Percentiles rank a stretch among this genome's conserved stretches.
Evolutionary conservation across 2,797 vertebrate genomes (phyloP).

Genomic region (Psittacula derbiana): DNA sequence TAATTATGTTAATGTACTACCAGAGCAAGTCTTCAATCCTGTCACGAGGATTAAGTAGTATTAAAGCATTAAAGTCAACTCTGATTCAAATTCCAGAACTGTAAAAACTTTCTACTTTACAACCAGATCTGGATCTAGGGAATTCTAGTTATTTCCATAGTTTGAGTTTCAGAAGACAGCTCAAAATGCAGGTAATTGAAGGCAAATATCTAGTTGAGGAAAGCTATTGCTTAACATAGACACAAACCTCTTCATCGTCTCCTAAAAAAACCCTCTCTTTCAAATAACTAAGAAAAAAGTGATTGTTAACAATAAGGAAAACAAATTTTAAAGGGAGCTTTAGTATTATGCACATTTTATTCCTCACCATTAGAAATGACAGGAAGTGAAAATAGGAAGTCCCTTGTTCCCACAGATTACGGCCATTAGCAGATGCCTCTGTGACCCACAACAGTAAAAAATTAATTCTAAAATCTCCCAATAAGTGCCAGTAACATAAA

Average conservation of each 20-base stretch:
- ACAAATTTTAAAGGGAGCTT: not conserved
- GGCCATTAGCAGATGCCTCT: constrained; percentile 31
- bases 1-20: not conserved
- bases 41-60: not conserved
- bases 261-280: not conserved
- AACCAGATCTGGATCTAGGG: not conserved
- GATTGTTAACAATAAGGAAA: not conserved
- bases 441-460: constrained; percentile 15
- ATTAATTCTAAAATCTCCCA: not conserved
- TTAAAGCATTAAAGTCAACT: constrained; percentile 5
- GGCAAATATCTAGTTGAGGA: not conserved
- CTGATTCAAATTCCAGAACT: not conserved
- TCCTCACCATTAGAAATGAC: not conserved
- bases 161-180: not conserved
- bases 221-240: not conserved
- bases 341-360: not conserved
- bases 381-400: constrained; percentile 50
- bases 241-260: not conserved
- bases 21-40: not conserved
- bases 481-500: constrained; percentile 48
- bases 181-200: not conserved
- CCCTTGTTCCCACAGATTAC: not conserved
- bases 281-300: not conserved
- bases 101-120: not conserved
- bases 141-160: not conserved